Base-by-base conservation (phyloP, 2,797 vertebrate species). In the Gallirallus australis region DNA sequence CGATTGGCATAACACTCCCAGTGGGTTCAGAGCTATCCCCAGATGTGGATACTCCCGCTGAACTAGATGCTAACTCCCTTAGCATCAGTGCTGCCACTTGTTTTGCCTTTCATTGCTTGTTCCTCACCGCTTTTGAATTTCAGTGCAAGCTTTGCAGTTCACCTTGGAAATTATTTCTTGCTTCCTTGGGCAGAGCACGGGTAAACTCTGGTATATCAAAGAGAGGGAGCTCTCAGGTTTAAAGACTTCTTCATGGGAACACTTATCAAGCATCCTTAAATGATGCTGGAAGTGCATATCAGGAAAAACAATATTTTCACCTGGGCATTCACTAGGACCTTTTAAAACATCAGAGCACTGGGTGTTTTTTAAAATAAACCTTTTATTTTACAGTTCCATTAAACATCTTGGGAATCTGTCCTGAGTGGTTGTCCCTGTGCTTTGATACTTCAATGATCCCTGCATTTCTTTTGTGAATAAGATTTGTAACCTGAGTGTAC, bases 41-140 rank as follows among this genome's bases (percentile, higher is more conserved):
- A 86, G 35, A 48, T 30, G 35, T 63, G 69, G 71, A 48, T 53
- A 9, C 28, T 86, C 76, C 48, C 56, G 42, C 59, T 83, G 56
- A 89, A 69, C 28, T 66, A 52, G 56, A 39, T 12, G 1, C 89
- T 92, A 89, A 88, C 16, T 88, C 92, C 81, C 71, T 95, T 84
- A 85, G 69, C 76, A 78, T 81, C 85, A 86, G 68, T 82, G 89
- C 59, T 90, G 92, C 88, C 45, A 8, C 59, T 80, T 84, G 81
- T 70, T 88, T 82, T 89, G 90, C 91, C 91, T 93, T 82, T 92
- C 73, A 48, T 86, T 89, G 61, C 86, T 94, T 90, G 11, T 50
- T 91, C 66, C 56, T 94, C 1, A 1, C 57, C 47, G 50, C 86
- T 88, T 79, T 83, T 92, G 69, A 33, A 47, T 84, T 64, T 79